These are phyloP conservation scores for Unio pictorum DNA, from an alignment of 2,888 invertebrate genomes.

Conservation along the genomic window DNA sequence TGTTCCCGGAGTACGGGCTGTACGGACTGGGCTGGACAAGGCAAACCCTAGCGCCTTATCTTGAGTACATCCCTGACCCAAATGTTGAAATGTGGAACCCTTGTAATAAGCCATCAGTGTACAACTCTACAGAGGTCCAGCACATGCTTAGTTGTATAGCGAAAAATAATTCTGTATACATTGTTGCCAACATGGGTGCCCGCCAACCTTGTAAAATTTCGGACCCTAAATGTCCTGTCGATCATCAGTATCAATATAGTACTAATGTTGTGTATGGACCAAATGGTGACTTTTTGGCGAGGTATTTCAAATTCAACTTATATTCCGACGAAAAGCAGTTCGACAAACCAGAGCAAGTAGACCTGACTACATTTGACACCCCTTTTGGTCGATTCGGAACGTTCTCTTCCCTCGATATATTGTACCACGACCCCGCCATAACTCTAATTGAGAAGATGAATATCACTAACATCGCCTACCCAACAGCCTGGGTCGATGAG, in stretches of 20 bases:
- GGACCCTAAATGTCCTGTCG: conserved; percentile 17
- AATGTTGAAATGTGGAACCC: conserved; percentile 42
- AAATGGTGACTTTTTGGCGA: conserved; percentile 48
- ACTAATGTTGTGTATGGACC: conserved; percentile 25
- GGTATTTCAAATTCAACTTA: conserved; percentile 75
- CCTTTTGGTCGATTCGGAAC: conserved; percentile 75
- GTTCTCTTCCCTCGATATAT: conserved; percentile 86
- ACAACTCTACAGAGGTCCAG: conserved; percentile 15
- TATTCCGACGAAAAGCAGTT: conserved; percentile 70
- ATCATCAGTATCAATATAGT: conserved; percentile 20
- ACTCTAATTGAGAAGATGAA: conserved; percentile 75
- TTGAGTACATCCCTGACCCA: conserved; percentile 30
- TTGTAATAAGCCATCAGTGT: conserved; percentile 9
- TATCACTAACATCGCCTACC: conserved; percentile 78
- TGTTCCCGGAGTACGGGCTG: conserved; percentile 81
- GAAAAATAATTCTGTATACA: conserved; percentile 21
- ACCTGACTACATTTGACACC: conserved; percentile 49
- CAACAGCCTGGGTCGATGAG: conserved; percentile 73
- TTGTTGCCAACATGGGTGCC: conserved; percentile 32
- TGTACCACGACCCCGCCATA: conserved; percentile 81
- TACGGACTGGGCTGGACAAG: conserved; percentile 57
- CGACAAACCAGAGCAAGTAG: conserved; percentile 61
- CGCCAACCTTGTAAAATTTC: conserved; percentile 12
- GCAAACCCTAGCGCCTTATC: conserved; percentile 23
- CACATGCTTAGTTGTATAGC: conserved; percentile 28